Base-by-base conservation (phyloP, 1,140 invertebrate genomes). In the Drosophila carrolli region DNA sequence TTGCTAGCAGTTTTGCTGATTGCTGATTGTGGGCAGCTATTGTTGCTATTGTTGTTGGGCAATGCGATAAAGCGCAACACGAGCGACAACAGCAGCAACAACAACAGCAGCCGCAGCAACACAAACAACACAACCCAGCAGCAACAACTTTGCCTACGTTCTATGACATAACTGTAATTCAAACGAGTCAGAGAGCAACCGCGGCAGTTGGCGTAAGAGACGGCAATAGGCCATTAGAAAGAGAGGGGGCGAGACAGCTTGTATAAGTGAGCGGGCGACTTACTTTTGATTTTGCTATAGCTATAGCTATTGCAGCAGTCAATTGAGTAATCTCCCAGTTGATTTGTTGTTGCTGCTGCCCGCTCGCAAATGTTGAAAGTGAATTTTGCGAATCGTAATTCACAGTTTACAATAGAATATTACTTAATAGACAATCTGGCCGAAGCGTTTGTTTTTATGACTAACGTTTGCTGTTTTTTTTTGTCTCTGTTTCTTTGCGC, bases 111-210 rank as follows among this genome's bases (percentile, higher is more conserved):
- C 48, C 32, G 11, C 48, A 73, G 16, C 71, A 62, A 72, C 72
- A 62, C 14, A 16, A 44, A 44, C 41, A 37, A 10, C 48, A 5
- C 48, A 75, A 23, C 65, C 35, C 7, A 37, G 27, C 55, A 54
- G 35, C 71, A 75, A 74, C 73, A 75, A 67, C 72, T 70, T 77
- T 70, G 74, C 73, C 84, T 86, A 83, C 67, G 83, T 89, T 88
- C 83, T 88, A 88, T 88, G 83, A 88, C 83, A 88, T 88, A 88
- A 88, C 83, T 88, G 83, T 88, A 86, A 86, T 86, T 88, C 83
- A 89, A 88, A 89, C 53, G 75, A 62, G 82, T 81, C 81, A 63
- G 63, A 62, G 79, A 83, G 84, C 56, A 75, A 44, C 55, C 55
- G 40, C 53, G 81, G 23, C 60, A 5, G 67, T 8, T 54, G 13